These are phyloP conservation scores for Lithobates sylvaticus DNA, from an alignment of 2,797 vertebrate genomes.

Conservation along the genomic window DNA sequence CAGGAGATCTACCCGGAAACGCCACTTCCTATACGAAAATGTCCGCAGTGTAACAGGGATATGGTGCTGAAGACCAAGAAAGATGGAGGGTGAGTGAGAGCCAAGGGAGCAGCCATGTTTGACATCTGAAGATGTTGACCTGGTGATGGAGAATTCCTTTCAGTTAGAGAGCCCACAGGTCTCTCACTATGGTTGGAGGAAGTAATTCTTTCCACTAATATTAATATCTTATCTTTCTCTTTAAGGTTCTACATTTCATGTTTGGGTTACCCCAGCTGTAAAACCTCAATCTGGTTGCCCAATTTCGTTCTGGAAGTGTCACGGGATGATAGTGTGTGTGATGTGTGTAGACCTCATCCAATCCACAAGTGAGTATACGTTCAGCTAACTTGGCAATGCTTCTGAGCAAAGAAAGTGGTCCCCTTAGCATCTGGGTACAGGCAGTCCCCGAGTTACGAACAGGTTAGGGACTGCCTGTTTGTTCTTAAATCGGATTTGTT, in stretches of 20 bases:
- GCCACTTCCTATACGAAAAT: conserved; percentile 85
- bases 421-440: no score
- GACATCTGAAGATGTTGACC: no score
- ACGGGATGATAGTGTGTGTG: conserved; percentile 85
- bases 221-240: not conserved
- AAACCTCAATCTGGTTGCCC: conserved; percentile 90
- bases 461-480: no score
- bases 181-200: not conserved
- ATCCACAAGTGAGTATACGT: conserved; percentile 85
- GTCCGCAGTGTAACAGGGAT: conserved; percentile 88
- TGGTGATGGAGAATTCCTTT: no score
- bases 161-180: no score
- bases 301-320: conserved; percentile 88
- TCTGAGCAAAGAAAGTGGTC: no score
- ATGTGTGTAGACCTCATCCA: conserved; percentile 83
- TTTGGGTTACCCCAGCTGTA: conserved; percentile 87
- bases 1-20: conserved; percentile 82
- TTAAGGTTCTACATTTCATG: conserved; percentile 91
- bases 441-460: no score
- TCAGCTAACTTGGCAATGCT: no score
- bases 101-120: not conserved
- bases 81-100: conserved; percentile 80
- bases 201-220: not conserved
- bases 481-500: no score
- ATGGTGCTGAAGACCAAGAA: conserved; percentile 93